Conservation (phyloP, 2,888 invertebrate species). For the Chirona hameri region DNA sequence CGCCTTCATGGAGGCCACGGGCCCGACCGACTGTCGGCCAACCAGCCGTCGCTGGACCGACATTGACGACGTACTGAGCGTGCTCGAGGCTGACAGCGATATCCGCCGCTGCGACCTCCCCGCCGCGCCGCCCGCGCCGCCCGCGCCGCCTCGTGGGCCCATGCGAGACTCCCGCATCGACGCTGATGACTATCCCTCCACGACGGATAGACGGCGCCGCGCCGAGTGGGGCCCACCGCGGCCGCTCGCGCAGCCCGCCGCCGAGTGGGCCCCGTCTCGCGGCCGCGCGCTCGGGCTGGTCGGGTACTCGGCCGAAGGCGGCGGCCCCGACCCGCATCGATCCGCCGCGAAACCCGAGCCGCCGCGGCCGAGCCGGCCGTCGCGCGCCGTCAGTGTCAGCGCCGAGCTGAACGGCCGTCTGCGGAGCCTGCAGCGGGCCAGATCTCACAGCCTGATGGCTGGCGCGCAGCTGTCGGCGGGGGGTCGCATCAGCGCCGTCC, state of each 20-base stretch:
- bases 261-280: neutral
- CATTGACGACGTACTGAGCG: slow-evolving; percentile 8
- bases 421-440: neutral
- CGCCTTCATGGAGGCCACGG: slow-evolving; percentile 6
- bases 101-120: neutral
- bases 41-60: slow-evolving; percentile 4
- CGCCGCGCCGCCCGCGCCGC: neutral
- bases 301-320: neutral
- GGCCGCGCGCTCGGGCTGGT: slow-evolving; percentile 4
- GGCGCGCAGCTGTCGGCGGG: neutral
- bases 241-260: neutral
- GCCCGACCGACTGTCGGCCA: slow-evolving; percentile 2
- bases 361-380: neutral
- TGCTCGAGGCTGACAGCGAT: slow-evolving; percentile 4
- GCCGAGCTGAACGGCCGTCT: slow-evolving; percentile 4
- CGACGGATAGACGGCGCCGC: neutral
- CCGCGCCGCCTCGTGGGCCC: neutral
- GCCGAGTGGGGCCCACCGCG: neutral
- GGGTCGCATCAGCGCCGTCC: neutral
- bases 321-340: neutral
- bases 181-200: neutral
- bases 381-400: neutral
- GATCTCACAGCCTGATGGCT: neutral
- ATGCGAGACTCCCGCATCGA: neutral
- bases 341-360: slow-evolving; percentile 6